Percentiles rank a stretch among this genome's conserved stretches.
Conservation (phyloP, 2,797 vertebrate genomes). For the Simalia tracyae region DNA sequence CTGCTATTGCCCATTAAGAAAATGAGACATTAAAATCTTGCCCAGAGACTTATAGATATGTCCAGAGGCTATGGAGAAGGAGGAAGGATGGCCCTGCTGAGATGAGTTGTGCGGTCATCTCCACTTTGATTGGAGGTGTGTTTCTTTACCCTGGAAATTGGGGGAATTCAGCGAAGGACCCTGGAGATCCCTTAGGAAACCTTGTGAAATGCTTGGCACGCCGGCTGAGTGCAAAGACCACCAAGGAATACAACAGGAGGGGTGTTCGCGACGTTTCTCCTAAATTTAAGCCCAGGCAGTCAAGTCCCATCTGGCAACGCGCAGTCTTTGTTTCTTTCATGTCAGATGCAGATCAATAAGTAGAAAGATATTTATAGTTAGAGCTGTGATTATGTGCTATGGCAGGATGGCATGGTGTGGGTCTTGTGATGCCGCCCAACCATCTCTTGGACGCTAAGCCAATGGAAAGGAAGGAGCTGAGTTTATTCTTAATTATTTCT, state of each 20-base stretch:
- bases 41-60: accelerated
- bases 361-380: background rate
- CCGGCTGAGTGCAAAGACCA: background rate
- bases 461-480: background rate
- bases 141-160: background rate
- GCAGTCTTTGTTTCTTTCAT: background rate
- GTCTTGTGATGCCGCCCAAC: background rate
- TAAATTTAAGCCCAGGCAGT: background rate
- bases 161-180: accelerated
- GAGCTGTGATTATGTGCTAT: background rate
- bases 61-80: background rate
- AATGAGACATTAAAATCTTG: background rate
- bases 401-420: background rate
- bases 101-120: background rate
- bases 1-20: conserved; percentile 48
- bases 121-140: background rate
- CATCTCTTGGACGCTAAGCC: background rate
- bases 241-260: too few relatives aligned
- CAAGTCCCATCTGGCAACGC: background rate
- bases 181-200: background rate
- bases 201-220: background rate
- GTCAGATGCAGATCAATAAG: background rate
- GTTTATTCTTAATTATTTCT: conserved; percentile 6
- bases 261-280: background rate
- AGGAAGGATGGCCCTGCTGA: background rate